phyloP scores from a whole-genome alignment of 2,888 invertebrate genomes.

The Tanytarsus gracilentus region DNA sequence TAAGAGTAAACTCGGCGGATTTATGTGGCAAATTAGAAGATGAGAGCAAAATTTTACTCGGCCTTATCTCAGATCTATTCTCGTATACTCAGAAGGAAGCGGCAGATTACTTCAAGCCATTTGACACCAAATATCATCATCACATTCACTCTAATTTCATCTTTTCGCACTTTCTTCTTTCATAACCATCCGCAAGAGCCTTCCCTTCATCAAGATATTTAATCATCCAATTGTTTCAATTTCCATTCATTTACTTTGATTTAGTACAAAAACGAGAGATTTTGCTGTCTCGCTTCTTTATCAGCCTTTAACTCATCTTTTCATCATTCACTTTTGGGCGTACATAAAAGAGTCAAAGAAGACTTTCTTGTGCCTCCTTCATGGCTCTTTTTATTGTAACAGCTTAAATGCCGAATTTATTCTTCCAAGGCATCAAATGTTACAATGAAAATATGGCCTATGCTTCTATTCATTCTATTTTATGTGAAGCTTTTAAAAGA shows the following conservation, averaged over 20 bases:
- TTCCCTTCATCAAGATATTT: constrained; percentile 2
- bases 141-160: background rate
- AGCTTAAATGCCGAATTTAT: too few species aligned
- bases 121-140: constrained; percentile 1
- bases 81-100: background rate
- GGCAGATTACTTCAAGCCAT: constrained; percentile 13
- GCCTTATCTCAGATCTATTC: background rate
- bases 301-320: constrained; percentile 10
- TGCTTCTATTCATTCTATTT: too few species aligned
- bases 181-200: background rate
- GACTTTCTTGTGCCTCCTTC: too few species aligned
- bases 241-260: constrained; percentile 21
- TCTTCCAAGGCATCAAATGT: too few species aligned
- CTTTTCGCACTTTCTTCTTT: background rate
- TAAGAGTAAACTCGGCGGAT: background rate
- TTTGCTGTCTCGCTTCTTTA: background rate
- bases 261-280: background rate
- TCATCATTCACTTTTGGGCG: too few species aligned
- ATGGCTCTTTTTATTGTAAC: too few species aligned
- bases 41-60: background rate
- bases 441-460: too few species aligned
- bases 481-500: too few species aligned
- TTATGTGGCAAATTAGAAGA: background rate
- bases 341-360: too few species aligned
- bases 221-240: constrained; percentile 28